A percentile compares a stretch with the other conserved stretches of the same genome.
Conservation (phyloP, 2,888 invertebrate genomes). For the Amiota minor region DNA sequence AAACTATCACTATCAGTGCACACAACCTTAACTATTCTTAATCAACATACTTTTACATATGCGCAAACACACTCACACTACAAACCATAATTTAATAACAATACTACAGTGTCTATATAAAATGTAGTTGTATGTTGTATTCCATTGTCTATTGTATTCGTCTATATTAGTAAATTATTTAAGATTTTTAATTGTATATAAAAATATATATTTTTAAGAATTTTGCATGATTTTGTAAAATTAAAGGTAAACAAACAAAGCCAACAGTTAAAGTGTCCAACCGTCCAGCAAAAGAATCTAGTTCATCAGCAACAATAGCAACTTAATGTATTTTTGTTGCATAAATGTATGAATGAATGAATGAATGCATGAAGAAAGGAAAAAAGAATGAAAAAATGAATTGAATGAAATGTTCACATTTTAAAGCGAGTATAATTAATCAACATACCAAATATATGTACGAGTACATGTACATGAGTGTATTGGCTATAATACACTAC, state of each 20-base stretch:
- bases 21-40: too few relatives aligned
- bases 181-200: not conserved
- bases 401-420: too few relatives aligned
- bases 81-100: not conserved
- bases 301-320: not conserved
- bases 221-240: conserved; percentile 13
- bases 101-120: not conserved
- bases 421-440: not conserved
- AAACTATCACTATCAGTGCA: not conserved
- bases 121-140: conserved; percentile 1
- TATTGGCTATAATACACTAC: not conserved
- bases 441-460: too few relatives aligned
- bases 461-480: not conserved
- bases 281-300: conserved; percentile 51
- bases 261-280: conserved; percentile 53
- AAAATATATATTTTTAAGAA: not conserved
- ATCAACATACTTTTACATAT: not conserved
- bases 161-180: conserved; percentile 1
- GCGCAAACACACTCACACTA: not conserved
- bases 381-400: too few relatives aligned
- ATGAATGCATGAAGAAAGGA: not conserved
- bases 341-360: not conserved
- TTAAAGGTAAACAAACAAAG: not conserved
- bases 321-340: not conserved
- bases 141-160: not conserved